These are phyloP conservation scores for Microtus pennsylvanicus DNA, from an alignment of 2,113 vertebrate genomes.

Conservation along the genomic window DNA sequence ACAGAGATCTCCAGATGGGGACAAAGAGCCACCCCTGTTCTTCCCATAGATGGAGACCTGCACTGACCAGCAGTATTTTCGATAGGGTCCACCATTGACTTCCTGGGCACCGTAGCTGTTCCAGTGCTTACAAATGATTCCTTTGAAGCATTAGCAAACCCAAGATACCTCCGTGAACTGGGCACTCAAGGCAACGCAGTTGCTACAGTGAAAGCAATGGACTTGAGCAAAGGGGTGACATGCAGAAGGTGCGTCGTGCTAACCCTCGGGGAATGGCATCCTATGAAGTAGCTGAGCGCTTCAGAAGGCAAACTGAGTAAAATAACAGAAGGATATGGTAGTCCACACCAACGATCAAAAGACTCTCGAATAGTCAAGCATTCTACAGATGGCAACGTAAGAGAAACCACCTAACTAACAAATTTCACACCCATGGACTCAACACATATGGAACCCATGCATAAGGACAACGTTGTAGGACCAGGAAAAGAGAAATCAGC, in stretches of 20 bases:
- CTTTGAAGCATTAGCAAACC: neutral
- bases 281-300: neutral
- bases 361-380: neutral
- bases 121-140: neutral
- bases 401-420: neutral
- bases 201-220: neutral
- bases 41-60: neutral
- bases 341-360: neutral
- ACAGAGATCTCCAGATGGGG: neutral
- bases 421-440: neutral
- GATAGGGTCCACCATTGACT: neutral
- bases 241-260: neutral
- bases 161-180: neutral
- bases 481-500: neutral
- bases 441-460: neutral
- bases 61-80: neutral
- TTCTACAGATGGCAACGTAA: neutral
- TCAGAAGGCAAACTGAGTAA: constrained; percentile 9
- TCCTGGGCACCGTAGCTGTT: neutral
- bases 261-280: neutral
- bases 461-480: neutral
- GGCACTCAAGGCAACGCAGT: neutral
- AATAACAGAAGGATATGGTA: neutral
- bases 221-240: neutral
- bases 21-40: neutral